Evolutionary conservation across 2,888 invertebrate species (phyloP).

Genomic region (Drosophila sordidapex): DNA sequence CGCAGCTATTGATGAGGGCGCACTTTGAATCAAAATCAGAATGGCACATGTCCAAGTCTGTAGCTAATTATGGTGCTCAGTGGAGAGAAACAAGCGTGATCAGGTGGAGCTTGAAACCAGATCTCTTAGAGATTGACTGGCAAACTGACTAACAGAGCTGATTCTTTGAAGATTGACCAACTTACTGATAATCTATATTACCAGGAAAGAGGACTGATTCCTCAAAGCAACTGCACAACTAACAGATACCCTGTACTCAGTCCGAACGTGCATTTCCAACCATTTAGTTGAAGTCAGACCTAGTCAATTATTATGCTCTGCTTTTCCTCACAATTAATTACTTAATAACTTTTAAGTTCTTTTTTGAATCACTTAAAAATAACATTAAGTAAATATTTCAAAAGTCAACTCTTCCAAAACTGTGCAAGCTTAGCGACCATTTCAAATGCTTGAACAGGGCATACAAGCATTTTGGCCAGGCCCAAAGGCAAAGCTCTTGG

Average conservation of each 20-base stretch:
- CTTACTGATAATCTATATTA: too few species aligned
- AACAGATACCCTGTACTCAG: background rate
- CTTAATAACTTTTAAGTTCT: too few species aligned
- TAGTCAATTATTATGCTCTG: background rate
- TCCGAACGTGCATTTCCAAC: background rate
- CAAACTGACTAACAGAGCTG: background rate
- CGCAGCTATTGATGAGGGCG: constrained; percentile 59
- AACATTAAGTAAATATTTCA: background rate
- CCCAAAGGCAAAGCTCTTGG: constrained; percentile 9
- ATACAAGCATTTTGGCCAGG: constrained; percentile 23
- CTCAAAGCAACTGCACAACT: background rate
- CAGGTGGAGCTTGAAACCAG: background rate
- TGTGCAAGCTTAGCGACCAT: background rate
- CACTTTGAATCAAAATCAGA: constrained; percentile 31
- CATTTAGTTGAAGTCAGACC: too few species aligned
- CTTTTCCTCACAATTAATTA: background rate
- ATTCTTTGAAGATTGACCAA: background rate
- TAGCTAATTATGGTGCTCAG: constrained; percentile 59
- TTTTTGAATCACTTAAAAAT: too few species aligned
- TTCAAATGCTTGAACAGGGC: background rate
- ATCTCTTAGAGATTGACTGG: background rate
- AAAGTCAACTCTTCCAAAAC: background rate
- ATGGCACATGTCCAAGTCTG: constrained; percentile 44
- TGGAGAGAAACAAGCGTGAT: constrained; percentile 37
- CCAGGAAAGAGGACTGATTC: too few species aligned